Conservation (phyloP, 1,140 invertebrate genomes). For the Calliopsis andreniformis region DNA sequence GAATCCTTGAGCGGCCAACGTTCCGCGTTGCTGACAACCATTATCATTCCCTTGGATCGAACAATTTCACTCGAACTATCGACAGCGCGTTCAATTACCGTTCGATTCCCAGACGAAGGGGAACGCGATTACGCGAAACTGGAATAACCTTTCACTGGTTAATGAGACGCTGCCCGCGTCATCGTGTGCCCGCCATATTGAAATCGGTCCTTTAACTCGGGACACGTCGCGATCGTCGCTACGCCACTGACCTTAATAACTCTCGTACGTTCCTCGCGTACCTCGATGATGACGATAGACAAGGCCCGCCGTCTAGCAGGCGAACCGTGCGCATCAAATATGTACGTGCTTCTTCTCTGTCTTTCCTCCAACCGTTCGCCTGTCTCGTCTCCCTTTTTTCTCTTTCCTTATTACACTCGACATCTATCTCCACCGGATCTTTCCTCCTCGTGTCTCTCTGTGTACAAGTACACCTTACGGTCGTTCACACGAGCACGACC, state of each 20-base stretch:
- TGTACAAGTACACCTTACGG: constrained; percentile 57
- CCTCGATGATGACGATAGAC: constrained; percentile 74
- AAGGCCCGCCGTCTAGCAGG: constrained; percentile 69
- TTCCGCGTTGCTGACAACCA: constrained; percentile 27
- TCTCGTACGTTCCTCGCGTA: constrained; percentile 71
- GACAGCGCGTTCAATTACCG: constrained; percentile 5
- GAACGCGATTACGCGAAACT: constrained; percentile 8
- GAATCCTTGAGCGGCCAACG: too few species aligned
- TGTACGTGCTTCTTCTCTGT: constrained; percentile 28
- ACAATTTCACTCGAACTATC: constrained; percentile 8
- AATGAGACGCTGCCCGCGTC: too few species aligned
- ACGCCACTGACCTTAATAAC: constrained; percentile 78
- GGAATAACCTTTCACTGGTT: background rate
- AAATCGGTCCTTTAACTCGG: constrained; percentile 5
- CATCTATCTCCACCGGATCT: constrained; percentile 52
- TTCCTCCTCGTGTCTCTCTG: constrained; percentile 25
- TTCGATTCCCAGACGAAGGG: background rate
- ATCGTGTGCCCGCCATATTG: too few species aligned
- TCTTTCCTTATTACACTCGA: constrained; percentile 41
- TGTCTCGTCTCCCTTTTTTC: constrained; percentile 23
- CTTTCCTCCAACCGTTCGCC: constrained; percentile 6
- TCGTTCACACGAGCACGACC: constrained; percentile 62
- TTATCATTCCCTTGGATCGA: constrained; percentile 28
- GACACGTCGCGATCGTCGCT: constrained; percentile 42
- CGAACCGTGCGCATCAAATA: constrained; percentile 72